These are phyloP conservation scores for Chaetophractus vellerosus DNA, from an alignment of 2,797 vertebrate species.

Conservation along the genomic window DNA sequence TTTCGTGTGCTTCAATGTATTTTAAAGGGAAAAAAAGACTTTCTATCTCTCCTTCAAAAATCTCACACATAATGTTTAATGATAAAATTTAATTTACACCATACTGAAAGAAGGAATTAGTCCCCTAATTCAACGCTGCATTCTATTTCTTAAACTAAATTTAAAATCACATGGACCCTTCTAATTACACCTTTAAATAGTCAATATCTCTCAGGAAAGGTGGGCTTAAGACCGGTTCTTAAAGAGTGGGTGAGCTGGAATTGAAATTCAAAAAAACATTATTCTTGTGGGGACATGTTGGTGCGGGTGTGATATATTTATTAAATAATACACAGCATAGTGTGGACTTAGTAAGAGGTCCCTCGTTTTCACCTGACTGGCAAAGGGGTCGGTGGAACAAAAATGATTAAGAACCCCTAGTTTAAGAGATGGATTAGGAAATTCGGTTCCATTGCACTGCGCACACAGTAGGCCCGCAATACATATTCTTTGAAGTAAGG, in stretches of 20 bases:
- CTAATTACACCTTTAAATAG: background rate
- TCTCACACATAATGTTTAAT: background rate
- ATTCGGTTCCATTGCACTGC: background rate
- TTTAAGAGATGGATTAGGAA: background rate
- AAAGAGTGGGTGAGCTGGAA: too few relatives aligned
- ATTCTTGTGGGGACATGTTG: too few relatives aligned
- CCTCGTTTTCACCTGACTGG: too few relatives aligned
- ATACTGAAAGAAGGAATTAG: constrained; percentile 11
- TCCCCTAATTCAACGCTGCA: background rate
- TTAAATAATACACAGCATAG: too few relatives aligned
- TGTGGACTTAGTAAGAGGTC: too few relatives aligned
- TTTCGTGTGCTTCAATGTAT: background rate
- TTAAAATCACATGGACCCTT: background rate
- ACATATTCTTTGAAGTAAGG: constrained; percentile 10
- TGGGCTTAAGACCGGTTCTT: background rate
- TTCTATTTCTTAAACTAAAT: constrained; percentile 47
- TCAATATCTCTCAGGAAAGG: background rate
- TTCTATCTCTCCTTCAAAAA: constrained; percentile 10
- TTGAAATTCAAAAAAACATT: too few relatives aligned
- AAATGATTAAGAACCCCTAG: too few relatives aligned
- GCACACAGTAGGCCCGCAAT: background rate
- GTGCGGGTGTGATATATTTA: too few relatives aligned
- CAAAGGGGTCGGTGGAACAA: too few relatives aligned
- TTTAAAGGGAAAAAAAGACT: constrained; percentile 32
- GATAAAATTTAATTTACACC: constrained; percentile 31